Evolutionary conservation across 1,140 invertebrate genomes (phyloP).

Genomic region (Eumeta japonica): DNA sequence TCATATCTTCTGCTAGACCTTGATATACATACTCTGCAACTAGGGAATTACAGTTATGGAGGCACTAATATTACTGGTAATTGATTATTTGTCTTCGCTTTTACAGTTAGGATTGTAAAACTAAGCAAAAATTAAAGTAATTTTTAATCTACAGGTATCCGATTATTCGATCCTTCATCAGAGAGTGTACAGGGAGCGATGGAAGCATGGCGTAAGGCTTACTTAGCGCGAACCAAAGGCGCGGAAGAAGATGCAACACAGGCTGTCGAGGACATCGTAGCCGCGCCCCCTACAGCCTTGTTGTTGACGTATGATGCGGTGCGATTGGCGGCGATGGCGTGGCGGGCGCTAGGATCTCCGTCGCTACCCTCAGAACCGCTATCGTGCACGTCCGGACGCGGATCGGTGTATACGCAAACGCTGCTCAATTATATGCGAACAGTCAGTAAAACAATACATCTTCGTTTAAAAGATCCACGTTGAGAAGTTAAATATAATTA

Average conservation of each 20-base stretch:
- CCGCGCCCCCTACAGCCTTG: constrained; percentile 23
- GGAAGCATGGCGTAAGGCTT: constrained; percentile 20
- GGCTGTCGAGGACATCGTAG: constrained; percentile 15
- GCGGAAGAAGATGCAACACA: too few species aligned
- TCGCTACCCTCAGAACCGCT: constrained; percentile 7
- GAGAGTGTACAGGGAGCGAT: constrained; percentile 13
- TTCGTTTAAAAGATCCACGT: too few species aligned
- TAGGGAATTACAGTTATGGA: constrained; percentile 77
- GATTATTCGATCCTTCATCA: constrained; percentile 5
- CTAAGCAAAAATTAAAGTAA: too few species aligned
- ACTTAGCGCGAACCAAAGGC: too few species aligned
- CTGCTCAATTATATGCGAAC: constrained; percentile 42
- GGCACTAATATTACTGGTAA: constrained; percentile 79
- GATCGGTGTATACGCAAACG: constrained; percentile 38
- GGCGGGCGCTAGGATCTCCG: constrained; percentile 13
- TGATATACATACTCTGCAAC: constrained; percentile 75
- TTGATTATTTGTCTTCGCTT: too few species aligned
- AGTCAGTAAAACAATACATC: too few species aligned
- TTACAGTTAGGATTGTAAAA: too few species aligned
- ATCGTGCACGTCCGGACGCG: constrained; percentile 15
- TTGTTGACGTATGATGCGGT: constrained; percentile 31
- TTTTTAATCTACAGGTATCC: too few species aligned
- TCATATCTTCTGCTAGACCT: constrained; percentile 73
- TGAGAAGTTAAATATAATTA: too few species aligned
- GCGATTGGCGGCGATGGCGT: constrained; percentile 14